phyloP scores from a whole-genome alignment of 1,140 invertebrate genomes.

The Rhagoletis pomonella region DNA sequence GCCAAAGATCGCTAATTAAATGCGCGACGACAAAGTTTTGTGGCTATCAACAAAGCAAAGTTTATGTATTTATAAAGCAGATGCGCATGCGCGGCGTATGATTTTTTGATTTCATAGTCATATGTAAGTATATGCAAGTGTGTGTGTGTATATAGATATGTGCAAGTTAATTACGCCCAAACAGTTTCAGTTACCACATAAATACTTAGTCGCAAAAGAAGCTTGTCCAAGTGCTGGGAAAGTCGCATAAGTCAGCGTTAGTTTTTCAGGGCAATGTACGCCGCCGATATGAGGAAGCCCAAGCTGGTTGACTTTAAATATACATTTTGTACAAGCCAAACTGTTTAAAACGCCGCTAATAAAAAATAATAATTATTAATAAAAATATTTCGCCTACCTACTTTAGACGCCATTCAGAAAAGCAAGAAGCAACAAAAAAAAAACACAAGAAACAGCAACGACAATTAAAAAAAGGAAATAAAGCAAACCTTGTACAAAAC shows the following conservation, averaged over 20 bases:
- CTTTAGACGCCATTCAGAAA: not conserved
- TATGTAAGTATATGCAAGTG: not conserved
- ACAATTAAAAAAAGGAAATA: not conserved
- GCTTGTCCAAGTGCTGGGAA: not conserved
- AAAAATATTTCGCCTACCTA: not conserved
- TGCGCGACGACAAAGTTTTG: not conserved
- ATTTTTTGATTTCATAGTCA: not conserved
- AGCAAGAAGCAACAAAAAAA: not conserved
- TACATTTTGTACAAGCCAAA: not conserved
- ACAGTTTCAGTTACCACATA: not conserved
- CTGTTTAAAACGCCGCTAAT: slow-evolving; percentile 13
- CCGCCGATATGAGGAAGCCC: not conserved
- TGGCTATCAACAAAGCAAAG: no score
- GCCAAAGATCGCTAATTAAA: slow-evolving; percentile 5
- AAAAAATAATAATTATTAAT: slow-evolving; percentile 28
- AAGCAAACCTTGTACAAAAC: not conserved
- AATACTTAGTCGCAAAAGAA: not conserved
- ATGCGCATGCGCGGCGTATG: no score
- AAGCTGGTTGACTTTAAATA: not conserved
- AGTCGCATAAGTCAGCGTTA: not conserved
- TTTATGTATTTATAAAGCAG: not conserved
- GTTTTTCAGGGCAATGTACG: not conserved
- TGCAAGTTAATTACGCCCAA: not conserved
- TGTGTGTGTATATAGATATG: not conserved
- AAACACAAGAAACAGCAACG: not conserved